Base-by-base conservation (phyloP, 1,140 invertebrate genomes). In the Limonius californicus region DNA sequence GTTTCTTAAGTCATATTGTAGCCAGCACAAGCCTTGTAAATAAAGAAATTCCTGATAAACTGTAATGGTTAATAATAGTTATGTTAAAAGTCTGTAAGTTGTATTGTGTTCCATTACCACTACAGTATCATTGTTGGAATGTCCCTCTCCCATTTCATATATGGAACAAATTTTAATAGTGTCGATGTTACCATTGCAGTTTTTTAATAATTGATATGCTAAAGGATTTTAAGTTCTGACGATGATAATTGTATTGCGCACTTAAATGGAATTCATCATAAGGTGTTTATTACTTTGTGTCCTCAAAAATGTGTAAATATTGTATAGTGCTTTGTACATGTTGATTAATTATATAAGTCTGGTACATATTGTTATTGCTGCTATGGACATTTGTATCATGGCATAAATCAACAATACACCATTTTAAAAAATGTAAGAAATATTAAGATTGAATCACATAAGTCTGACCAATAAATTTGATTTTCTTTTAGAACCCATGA, bases 321-420 rank as follows among this genome's bases (percentile, higher is more conserved):
- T 71, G 70, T 71, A 71, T 70, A 71, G 70, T 65, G 70, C 68
- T 71, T 71, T 71, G 70, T 71, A 71, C 68, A 71, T 71, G 70
- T 70, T 71, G 62, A 68, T 68, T 66, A 68, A 63, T 66, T 66
- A 63, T 57, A 60, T 68, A 62, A 70, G 68, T 71, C 8, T 64
- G 68, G 62, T 67, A 59, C 66, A 43, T 65, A 65, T 39, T 67
- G 63, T 71, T 71, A 66, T 68, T 70, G 53, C 62, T 68, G 68
- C 70, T 70, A 70, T 71, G 65, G 32, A 55, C 27, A 50, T 66
- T 66, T 58, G 57, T 59, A 43, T 59, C 64, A 68, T 69, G 64
- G 68, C 70, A 61, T 57, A 59, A 65, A 62, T 62, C 54, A 67
- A 67, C 63, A 67, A 69, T 65, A 69, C 63, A 69, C 67, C 63